Base-by-base conservation (phyloP, 2,113 vertebrate genomes). In the Oncorhynchus keta region DNA sequence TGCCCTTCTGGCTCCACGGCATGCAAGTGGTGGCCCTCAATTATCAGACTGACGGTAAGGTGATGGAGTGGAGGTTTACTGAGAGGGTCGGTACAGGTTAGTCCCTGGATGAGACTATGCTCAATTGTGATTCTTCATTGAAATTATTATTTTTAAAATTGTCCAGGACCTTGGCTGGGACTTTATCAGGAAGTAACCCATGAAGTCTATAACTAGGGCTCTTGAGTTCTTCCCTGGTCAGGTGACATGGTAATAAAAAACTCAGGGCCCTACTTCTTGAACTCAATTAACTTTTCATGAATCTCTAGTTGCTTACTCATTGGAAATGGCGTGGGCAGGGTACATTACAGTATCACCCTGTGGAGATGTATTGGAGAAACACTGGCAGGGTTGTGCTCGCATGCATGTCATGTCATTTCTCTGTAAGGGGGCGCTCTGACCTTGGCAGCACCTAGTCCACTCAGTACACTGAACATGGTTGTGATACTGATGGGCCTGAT, bases 11-110 rank as follows among this genome's bases (percentile, higher is more conserved):
- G 98, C 94, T 99, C 26, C 97, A 99, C 0, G 98, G 98, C 0
- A 94, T 99, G 5, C 98, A 99, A 86, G 93, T 99, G 3, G 97
- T 99, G 88, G 97, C 98, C 0, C 95, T 99, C 12, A 99, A 99
- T 92, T 99, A 99, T 85, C 98, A 99, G 89, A 99, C 98, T 0
- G 98, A 99, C 0, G 98, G 98, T 99, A 91, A 90, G 92, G 66
- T 26, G 90, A 90, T 91, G 67, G 28, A 1, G 3, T 16, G 13
- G 51, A 18, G 51, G 12, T 14, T 45, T 45, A 45, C 39, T 45
- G 9, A 45, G 9, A 45, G 39, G 39, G 9, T 45, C 9, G 2
- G 9, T 39, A 9, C 9, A 45, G 39, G 39, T 45, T 45, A 18
- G 51, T 18, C 3, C 51, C 51, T 55, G 51, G 51, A 55, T 16